Evolutionary conservation across 2,797 vertebrate genomes (phyloP).

Genomic region (Allobates femoralis): DNA sequence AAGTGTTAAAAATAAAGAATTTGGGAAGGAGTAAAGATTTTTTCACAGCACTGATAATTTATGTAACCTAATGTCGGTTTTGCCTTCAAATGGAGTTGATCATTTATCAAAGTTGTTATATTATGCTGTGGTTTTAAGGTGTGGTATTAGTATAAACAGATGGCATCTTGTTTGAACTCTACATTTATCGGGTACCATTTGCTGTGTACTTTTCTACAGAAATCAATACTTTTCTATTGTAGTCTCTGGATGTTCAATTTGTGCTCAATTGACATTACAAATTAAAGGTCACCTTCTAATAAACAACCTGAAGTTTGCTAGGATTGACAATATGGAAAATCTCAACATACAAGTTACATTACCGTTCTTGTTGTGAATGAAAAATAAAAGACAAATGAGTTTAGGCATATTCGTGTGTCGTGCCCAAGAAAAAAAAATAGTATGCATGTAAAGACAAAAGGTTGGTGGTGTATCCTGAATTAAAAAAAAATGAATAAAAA

Average conservation of each 20-base stretch:
- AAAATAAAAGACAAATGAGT: slow-evolving; percentile 10
- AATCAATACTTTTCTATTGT: slow-evolving; percentile 1
- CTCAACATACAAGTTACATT: background rate
- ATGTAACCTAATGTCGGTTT: background rate
- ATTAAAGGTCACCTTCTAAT: background rate
- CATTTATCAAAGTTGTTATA: background rate
- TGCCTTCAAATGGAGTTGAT: background rate
- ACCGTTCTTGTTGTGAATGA: background rate
- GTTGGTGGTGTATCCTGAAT: slow-evolving; percentile 62
- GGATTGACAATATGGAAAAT: background rate
- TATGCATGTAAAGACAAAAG: slow-evolving; percentile 61
- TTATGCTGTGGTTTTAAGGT: background rate
- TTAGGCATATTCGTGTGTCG: background rate
- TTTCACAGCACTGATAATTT: background rate
- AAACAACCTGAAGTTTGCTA: background rate
- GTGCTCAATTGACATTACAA: background rate
- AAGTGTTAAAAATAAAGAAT: background rate
- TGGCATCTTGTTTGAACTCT: background rate
- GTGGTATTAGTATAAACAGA: background rate
- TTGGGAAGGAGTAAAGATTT: background rate
- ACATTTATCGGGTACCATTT: background rate
- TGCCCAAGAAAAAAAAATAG: slow-evolving; percentile 15
- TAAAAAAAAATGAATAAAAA: slow-evolving; percentile 42
- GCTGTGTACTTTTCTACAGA: background rate
- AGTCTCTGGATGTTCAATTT: background rate